Evolutionary conservation across 1,140 invertebrate genomes (phyloP).

Genomic region (Aphelenchoides besseyi): DNA sequence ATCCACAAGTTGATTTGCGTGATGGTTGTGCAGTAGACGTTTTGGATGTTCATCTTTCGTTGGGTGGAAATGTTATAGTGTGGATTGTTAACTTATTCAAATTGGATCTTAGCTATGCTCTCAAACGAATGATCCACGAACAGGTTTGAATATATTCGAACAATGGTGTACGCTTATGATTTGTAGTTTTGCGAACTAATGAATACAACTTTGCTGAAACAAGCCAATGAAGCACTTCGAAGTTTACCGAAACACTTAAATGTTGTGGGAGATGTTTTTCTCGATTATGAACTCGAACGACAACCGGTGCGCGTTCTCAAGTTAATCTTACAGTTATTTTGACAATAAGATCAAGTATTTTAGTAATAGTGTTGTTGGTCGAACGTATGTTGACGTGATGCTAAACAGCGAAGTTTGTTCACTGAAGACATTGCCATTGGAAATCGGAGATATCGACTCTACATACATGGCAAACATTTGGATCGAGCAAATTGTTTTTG

Average conservation of each 20-base stretch:
- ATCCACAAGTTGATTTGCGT: constrained; percentile 41
- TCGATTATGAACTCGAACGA: constrained; percentile 49
- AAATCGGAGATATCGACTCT: constrained; percentile 20
- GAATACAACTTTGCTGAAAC: constrained; percentile 35
- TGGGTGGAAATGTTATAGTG: constrained; percentile 54
- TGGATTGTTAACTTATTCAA: constrained; percentile 59
- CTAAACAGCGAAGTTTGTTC: constrained; percentile 36
- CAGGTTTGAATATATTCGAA: constrained; percentile 41
- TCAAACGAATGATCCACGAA: constrained; percentile 49
- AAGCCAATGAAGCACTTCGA: constrained; percentile 51
- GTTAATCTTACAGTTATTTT: constrained; percentile 12
- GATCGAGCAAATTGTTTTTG: constrained; percentile 25
- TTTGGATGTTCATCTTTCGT: constrained; percentile 38
- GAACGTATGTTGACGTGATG: constrained; percentile 40
- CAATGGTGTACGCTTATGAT: too few species aligned
- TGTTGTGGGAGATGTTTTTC: constrained; percentile 41
- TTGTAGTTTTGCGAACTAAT: constrained; percentile 49
- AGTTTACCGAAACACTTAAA: constrained; percentile 44
- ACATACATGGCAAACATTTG: constrained; percentile 36
- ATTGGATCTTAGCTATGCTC: constrained; percentile 28
- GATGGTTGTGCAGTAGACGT: constrained; percentile 35
- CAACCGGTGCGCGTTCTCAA: background rate
- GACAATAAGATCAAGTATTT: constrained; percentile 6
- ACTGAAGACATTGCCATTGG: constrained; percentile 20
- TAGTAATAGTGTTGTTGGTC: constrained; percentile 34